A percentile compares a stretch with the other conserved stretches of the same genome.
phyloP scores from a whole-genome alignment of 2,797 vertebrate species.

The Adrianichthys oophorus region DNA sequence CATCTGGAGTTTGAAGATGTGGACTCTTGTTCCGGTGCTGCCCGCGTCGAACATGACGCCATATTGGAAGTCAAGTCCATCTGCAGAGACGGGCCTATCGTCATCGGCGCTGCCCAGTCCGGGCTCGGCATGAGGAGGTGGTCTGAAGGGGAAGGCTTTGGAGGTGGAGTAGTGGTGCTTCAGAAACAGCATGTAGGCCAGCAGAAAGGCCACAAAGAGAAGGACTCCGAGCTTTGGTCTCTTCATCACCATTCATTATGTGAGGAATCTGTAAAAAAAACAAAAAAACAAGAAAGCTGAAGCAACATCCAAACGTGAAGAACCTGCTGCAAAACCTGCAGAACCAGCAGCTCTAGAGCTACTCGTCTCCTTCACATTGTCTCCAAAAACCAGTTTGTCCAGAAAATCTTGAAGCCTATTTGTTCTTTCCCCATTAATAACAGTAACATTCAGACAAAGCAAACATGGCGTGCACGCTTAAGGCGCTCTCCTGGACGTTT shows the following conservation, averaged over 20 bases:
- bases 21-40: slow-evolving; percentile 93
- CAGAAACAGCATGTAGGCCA: slow-evolving; percentile 84
- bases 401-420: too few species aligned
- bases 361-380: too few species aligned
- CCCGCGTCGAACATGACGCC: slow-evolving; percentile 96
- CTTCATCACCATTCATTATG: slow-evolving; percentile 81
- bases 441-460: too few species aligned
- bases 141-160: slow-evolving; percentile 35
- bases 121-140: slow-evolving; percentile 9
- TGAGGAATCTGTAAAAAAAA: slow-evolving; percentile 9
- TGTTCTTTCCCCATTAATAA: too few species aligned
- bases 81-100: background rate
- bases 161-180: slow-evolving; percentile 76
- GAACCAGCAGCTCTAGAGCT: too few species aligned
- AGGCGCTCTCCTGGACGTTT: too few species aligned
- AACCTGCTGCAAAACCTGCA: too few species aligned
- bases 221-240: slow-evolving; percentile 81
- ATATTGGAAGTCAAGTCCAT: slow-evolving; percentile 73
- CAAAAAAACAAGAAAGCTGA: background rate
- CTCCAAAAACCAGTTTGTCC: too few species aligned
- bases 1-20: slow-evolving; percentile 87
- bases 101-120: slow-evolving; percentile 18
- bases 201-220: slow-evolving; percentile 76
- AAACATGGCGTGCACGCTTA: too few species aligned
- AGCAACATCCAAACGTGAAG: too few species aligned